Conservation (phyloP, 2,797 vertebrate species). For the Hirundo rustica region DNA sequence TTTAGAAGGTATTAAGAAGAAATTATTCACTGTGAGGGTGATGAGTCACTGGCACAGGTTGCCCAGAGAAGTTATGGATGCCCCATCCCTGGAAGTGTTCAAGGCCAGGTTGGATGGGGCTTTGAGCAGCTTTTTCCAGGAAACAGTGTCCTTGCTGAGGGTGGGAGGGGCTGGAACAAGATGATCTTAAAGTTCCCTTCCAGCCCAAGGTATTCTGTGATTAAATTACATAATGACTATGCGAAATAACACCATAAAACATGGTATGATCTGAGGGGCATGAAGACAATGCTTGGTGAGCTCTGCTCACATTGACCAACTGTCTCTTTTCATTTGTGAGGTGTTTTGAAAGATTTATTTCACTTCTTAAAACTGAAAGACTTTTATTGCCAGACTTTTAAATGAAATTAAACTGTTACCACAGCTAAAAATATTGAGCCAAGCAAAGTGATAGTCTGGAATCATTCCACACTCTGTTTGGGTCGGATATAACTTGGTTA, state of each 20-base stretch:
- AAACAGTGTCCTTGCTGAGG: accelerated
- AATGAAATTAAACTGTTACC: not conserved
- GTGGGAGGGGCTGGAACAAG: accelerated
- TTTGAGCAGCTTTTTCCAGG: not conserved
- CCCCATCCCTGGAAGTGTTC: too few relatives aligned
- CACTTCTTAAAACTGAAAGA: not conserved
- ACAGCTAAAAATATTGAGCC: not conserved
- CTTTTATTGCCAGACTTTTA: not conserved
- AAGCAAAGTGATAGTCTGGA: not conserved
- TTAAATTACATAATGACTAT: not conserved
- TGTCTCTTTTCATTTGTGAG: not conserved
- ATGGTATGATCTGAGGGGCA: not conserved
- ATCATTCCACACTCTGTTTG: not conserved
- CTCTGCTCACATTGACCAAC: not conserved
- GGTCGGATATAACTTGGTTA: not conserved
- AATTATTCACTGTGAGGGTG: not conserved
- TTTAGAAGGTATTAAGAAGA: not conserved
- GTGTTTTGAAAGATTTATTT: not conserved
- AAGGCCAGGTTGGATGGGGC: too few relatives aligned
- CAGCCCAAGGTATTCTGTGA: not conserved
- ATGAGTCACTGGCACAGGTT: not conserved
- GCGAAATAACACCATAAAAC: not conserved
- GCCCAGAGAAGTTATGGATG: not conserved
- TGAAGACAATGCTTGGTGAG: not conserved
- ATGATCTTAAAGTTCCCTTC: not conserved